phyloP scores from a whole-genome alignment of 2,888 invertebrate species.

The Catocala sponsa region DNA sequence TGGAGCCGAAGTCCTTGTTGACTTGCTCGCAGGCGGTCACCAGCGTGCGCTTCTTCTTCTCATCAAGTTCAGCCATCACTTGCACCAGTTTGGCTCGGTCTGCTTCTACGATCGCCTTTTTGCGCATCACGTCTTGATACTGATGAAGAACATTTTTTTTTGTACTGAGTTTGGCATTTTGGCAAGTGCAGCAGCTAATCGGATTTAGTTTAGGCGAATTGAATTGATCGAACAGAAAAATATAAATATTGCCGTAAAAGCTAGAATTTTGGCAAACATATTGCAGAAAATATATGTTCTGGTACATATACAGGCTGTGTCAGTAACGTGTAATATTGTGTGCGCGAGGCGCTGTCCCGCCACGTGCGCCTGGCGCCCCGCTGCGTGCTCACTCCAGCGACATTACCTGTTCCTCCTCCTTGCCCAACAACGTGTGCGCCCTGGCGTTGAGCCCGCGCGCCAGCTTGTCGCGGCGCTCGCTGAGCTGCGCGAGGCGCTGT shows the following conservation, averaged over 20 bases:
- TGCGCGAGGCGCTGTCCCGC: neutral
- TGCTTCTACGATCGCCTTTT: conserved; percentile 91
- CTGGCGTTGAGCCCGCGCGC: conserved; percentile 89
- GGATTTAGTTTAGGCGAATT: too few relatives aligned
- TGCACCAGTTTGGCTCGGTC: conserved; percentile 92
- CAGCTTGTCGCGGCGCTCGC: conserved; percentile 90
- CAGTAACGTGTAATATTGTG: too few relatives aligned
- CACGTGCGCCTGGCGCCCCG: conserved; percentile 37
- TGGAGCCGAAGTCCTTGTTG: conserved; percentile 97
- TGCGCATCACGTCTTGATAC: conserved; percentile 91
- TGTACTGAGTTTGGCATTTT: too few relatives aligned
- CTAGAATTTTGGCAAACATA: too few relatives aligned
- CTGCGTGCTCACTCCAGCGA: neutral
- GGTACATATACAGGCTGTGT: too few relatives aligned
- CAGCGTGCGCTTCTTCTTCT: conserved; percentile 95
- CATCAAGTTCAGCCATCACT: conserved; percentile 96
- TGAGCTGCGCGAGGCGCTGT: conserved; percentile 75
- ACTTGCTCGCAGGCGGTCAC: conserved; percentile 95
- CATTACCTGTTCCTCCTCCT: conserved; percentile 92
- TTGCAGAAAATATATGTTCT: too few relatives aligned
- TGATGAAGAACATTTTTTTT: conserved; percentile 55
- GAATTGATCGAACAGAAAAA: too few relatives aligned
- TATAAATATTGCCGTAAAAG: too few relatives aligned
- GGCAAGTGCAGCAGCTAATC: too few relatives aligned
- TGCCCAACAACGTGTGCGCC: conserved; percentile 94